A percentile compares a stretch with the other conserved stretches of the same genome.
Conservation (phyloP, 2,797 vertebrate species). For the Dipus sagitta region DNA sequence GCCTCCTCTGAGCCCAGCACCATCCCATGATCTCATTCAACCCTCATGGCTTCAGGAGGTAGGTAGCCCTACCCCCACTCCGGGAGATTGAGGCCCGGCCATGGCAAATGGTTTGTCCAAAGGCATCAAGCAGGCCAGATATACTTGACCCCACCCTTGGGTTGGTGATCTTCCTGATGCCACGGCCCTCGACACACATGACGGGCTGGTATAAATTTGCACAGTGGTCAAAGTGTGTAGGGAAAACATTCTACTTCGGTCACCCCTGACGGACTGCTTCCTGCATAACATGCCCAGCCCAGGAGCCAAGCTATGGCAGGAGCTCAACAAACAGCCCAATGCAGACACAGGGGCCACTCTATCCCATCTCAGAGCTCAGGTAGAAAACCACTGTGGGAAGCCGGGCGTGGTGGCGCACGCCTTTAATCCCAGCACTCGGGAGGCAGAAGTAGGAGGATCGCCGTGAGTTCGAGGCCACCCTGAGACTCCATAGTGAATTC, state of each 20-base stretch:
- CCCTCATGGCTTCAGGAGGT: neutral
- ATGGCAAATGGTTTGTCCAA: neutral
- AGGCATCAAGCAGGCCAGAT: neutral
- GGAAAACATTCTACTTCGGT: neutral
- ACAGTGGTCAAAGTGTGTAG: neutral
- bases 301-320: neutral
- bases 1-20: too few species aligned
- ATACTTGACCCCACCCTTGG: neutral
- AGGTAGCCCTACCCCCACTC: too few species aligned
- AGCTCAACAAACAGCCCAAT: neutral
- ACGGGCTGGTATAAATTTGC: neutral
- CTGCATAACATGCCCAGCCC: neutral
- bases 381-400: too few species aligned
- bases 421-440: too few species aligned
- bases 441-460: too few species aligned
- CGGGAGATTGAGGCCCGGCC: neutral
- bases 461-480: too few species aligned
- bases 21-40: neutral
- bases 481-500: too few species aligned
- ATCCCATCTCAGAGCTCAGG: neutral
- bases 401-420: too few species aligned
- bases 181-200: too few species aligned
- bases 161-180: neutral
- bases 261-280: neutral
- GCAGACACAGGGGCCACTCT: neutral